Conservation (phyloP, 1,140 invertebrate genomes). For the Zaprionus africanus region DNA sequence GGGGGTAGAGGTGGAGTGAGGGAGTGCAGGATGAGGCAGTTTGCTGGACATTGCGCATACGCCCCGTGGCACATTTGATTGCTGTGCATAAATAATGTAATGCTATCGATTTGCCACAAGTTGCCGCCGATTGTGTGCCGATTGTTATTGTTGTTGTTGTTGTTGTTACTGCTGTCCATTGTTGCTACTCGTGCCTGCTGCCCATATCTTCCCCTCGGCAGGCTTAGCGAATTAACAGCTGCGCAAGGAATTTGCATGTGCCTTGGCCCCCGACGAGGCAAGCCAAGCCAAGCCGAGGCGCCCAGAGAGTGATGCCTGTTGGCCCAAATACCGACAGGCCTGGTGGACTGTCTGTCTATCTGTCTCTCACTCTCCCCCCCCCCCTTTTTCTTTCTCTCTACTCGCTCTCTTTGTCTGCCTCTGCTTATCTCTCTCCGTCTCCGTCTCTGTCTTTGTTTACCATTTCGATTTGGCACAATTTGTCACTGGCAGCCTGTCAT, state of each 20-base stretch:
- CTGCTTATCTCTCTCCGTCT: neutral
- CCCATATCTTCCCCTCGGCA: conserved; percentile 36
- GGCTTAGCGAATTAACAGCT: conserved; percentile 78
- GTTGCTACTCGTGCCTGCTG: conserved; percentile 24
- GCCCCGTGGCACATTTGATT: conserved; percentile 77
- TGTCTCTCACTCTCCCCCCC: neutral
- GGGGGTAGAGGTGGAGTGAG: neutral
- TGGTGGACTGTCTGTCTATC: neutral
- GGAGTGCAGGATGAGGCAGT: neutral
- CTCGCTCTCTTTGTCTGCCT: neutral
- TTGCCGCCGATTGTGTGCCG: neutral
- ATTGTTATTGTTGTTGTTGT: neutral
- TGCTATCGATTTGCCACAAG: conserved; percentile 52
- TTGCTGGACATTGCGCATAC: conserved; percentile 62
- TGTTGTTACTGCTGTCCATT: neutral
- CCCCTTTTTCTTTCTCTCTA: neutral
- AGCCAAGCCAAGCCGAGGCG: neutral
- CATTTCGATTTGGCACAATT: conserved; percentile 82
- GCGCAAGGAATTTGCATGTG: conserved; percentile 72
- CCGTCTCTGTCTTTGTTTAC: conserved; percentile 66
- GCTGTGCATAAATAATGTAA: conserved; percentile 73
- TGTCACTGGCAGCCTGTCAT: conserved; percentile 80
- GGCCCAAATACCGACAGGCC: neutral
- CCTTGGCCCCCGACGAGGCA: conserved; percentile 8
- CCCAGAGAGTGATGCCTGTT: neutral